Percentiles rank a stretch among this genome's conserved stretches.
Conservation (phyloP, 2,113 vertebrate genomes). For the Corydoras sp. region DNA sequence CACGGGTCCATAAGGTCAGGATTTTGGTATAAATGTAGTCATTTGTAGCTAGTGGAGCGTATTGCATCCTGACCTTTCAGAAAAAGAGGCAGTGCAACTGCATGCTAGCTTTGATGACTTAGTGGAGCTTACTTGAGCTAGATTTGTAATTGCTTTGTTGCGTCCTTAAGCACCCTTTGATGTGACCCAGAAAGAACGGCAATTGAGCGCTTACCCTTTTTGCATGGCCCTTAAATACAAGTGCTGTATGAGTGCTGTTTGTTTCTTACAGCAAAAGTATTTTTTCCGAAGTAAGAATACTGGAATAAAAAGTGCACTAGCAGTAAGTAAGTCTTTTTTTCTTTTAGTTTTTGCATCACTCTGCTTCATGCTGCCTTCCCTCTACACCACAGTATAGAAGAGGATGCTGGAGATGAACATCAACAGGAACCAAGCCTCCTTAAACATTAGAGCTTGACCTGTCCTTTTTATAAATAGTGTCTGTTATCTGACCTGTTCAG, state of each 20-base stretch:
- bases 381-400: no score
- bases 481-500: no score
- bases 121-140: constrained; percentile 24
- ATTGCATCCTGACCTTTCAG: constrained; percentile 35
- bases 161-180: constrained; percentile 29
- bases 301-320: no score
- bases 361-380: no score
- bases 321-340: no score
- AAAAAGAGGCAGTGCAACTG: constrained; percentile 6
- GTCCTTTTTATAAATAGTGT: no score
- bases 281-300: no score
- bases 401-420: no score
- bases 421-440: no score
- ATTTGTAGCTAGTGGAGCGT: constrained; percentile 15
- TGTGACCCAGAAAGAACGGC: constrained; percentile 35
- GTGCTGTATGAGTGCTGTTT: constrained; percentile 6
- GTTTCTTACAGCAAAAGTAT: constrained; percentile 12
- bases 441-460: no score
- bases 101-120: constrained; percentile 15
- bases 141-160: constrained; percentile 30
- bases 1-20: not conserved
- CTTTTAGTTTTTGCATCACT: no score
- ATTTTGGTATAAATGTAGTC: constrained; percentile 11
- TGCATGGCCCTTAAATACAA: not conserved
- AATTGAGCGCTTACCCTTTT: constrained; percentile 32